phyloP scores from a whole-genome alignment of 2,888 invertebrate genomes.

The Gortyna flavago region DNA sequence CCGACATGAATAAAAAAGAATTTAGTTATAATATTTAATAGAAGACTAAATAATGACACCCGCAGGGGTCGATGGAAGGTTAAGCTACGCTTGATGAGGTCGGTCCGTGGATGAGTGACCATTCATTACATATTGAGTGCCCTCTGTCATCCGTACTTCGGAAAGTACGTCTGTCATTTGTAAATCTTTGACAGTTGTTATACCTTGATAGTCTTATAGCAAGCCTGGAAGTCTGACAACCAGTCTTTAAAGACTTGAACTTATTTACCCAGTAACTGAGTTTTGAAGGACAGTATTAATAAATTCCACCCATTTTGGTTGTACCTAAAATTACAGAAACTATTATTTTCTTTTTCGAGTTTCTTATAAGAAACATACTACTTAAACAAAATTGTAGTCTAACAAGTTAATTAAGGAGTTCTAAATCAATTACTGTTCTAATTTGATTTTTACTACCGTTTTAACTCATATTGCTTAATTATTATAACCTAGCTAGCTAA shows the following conservation, averaged over 20 bases:
- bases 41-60: too few species aligned
- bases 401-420: background rate
- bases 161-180: too few species aligned
- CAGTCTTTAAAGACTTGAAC: too few species aligned
- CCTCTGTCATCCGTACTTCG: too few species aligned
- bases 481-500: background rate
- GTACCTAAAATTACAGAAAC: background rate
- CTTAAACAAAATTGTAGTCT: background rate
- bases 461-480: background rate
- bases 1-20: background rate
- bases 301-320: background rate
- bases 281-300: background rate
- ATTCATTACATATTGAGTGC: too few species aligned
- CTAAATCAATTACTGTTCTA: background rate
- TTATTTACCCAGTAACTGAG: too few species aligned
- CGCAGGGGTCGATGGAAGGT: too few species aligned
- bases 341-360: background rate
- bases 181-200: too few species aligned
- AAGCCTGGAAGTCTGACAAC: too few species aligned
- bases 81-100: too few species aligned
- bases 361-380: background rate
- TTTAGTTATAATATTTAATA: background rate
- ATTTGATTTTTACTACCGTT: slow-evolving; percentile 6
- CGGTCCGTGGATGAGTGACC: too few species aligned
- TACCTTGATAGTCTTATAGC: too few species aligned